These are phyloP conservation scores for Rhyacophila brunnea DNA, from an alignment of 1,140 invertebrate species.

Conservation along the genomic window DNA sequence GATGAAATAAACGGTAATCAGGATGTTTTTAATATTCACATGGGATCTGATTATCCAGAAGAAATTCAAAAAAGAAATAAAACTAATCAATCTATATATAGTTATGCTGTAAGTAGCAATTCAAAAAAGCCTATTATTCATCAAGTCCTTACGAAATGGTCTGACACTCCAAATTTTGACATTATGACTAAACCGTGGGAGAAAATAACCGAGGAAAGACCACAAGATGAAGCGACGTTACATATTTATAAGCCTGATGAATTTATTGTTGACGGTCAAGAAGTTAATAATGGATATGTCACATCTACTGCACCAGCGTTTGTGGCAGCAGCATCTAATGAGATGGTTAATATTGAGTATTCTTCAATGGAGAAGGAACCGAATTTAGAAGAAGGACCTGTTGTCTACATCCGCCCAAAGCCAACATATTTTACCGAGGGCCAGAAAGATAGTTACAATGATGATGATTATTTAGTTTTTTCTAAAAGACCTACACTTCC, in stretches of 20 bases:
- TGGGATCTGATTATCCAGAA: neutral
- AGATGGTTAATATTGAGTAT: too few species aligned
- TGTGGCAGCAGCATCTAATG: too few species aligned
- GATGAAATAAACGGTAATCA: neutral
- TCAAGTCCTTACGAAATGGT: slow-evolving; percentile 27
- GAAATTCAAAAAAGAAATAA: neutral
- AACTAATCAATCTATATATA: neutral
- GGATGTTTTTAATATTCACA: neutral
- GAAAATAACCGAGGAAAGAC: neutral
- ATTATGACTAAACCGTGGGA: neutral
- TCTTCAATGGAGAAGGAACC: too few species aligned
- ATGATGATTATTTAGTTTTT: slow-evolving; percentile 2
- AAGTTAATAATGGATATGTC: too few species aligned
- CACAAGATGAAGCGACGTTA: too few species aligned
- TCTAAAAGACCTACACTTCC: slow-evolving; percentile 4
- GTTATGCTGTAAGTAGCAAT: slow-evolving; percentile 9
- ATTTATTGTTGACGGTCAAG: too few species aligned
- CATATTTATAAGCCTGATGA: too few species aligned
- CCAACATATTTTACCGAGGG: neutral
- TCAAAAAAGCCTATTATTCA: slow-evolving; percentile 26
- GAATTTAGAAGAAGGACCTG: too few species aligned
- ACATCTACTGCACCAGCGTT: too few species aligned
- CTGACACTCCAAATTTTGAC: slow-evolving; percentile 19
- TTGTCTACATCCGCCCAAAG: slow-evolving; percentile 21
- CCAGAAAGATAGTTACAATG: neutral